These are phyloP conservation scores for Homarus americanus DNA, from an alignment of 1,140 invertebrate species.

Conservation along the genomic window DNA sequence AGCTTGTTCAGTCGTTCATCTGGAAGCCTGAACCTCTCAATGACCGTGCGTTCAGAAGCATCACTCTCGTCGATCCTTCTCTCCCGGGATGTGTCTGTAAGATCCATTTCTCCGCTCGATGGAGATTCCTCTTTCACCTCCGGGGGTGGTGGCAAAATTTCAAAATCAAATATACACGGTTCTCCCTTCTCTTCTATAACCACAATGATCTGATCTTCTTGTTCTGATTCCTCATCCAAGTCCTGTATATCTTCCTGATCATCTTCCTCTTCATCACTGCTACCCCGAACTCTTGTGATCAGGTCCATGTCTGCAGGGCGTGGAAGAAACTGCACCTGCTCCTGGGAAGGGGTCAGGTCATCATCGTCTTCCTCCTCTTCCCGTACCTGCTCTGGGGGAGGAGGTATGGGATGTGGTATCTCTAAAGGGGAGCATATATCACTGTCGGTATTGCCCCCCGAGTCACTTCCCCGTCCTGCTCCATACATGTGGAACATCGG, in stretches of 20 bases:
- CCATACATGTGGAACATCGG: constrained; percentile 69
- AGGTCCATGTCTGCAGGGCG: constrained; percentile 80
- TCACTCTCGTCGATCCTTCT: constrained; percentile 73
- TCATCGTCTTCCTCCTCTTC: constrained; percentile 82
- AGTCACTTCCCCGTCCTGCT: constrained; percentile 73
- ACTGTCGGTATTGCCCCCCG: constrained; percentile 74
- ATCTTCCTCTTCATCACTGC: constrained; percentile 75
- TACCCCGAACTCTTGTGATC: constrained; percentile 78
- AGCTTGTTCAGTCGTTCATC: constrained; percentile 72
- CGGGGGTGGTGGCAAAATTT: constrained; percentile 66
- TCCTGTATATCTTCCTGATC: constrained; percentile 63
- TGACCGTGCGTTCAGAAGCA: constrained; percentile 72
- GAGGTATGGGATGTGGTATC: constrained; percentile 74
- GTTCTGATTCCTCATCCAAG: constrained; percentile 76
- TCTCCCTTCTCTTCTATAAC: constrained; percentile 72
- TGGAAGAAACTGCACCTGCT: constrained; percentile 79
- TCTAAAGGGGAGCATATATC: constrained; percentile 75
- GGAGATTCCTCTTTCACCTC: constrained; percentile 74
- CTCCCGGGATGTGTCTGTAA: constrained; percentile 61
- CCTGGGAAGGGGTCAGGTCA: constrained; percentile 77
- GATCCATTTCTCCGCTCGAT: constrained; percentile 73
- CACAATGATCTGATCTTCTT: constrained; percentile 72
- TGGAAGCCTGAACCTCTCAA: constrained; percentile 69
- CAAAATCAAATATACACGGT: constrained; percentile 69
- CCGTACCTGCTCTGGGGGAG: constrained; percentile 80